Evolutionary conservation across 1,140 invertebrate genomes (phyloP), one percentile per base, ranked within the genome.

Genomic region (Pantala flavescens): DNA sequence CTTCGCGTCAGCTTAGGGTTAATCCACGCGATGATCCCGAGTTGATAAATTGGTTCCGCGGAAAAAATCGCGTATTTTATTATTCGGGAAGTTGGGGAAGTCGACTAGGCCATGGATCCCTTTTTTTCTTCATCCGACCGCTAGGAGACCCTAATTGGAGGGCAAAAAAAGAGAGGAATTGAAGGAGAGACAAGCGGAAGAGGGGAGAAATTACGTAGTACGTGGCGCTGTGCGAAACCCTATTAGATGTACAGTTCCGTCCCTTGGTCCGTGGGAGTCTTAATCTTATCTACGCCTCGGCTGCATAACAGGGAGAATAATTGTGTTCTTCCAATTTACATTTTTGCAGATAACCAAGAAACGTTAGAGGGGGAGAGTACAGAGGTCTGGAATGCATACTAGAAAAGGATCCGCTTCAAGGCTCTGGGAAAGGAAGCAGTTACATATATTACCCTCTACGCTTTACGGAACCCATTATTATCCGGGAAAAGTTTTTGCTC

Each of bases 251-350:
- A 63, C 49, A 19, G n/a, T 63, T 63, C n/a, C 49, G 49, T 63
- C 49, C 49, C 49, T 63, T 63, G 49, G 5, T 63, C 49, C 49
- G 49, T 63, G 49, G 49, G 49, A 63, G 49, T 63, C 49, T 63
- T 63, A 63, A 63, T 63, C 49, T 63, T 63, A 63, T 63, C 49
- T 63, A 12, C 3, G 49, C 49, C 49, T 63, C 12, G n/a, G 49
- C 49, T 16, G 12, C 49, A 63, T 63, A 63, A 63, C 49, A 63
- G 49, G 49, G 49, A 63, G 49, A 63, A 63, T 63, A 63, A 63
- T 63, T 63, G 49, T 63, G 49, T 63, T 63, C 49, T 63, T 63
- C 49, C 49, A 63, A 63, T 63, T 63, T 63, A 63, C 49, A 63
- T 63, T 63, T 63, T 63, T 63, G 49, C 49, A 21, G 49, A 63